Conservation (phyloP, 1,140 invertebrate species). For the Harpegnathos saltator region DNA sequence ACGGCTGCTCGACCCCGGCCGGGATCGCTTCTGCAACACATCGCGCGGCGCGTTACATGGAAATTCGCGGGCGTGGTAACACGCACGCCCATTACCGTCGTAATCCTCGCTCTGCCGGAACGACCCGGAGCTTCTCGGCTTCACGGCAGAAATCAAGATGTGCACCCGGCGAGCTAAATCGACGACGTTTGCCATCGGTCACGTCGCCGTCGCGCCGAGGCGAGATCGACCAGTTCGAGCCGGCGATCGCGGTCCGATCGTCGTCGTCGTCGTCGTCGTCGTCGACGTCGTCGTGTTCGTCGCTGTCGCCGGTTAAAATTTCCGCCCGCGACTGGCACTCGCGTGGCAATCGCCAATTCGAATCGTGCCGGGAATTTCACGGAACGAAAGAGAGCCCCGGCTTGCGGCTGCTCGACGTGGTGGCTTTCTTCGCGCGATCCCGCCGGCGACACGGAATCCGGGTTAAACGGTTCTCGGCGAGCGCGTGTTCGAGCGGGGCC, state of each 20-base stretch:
- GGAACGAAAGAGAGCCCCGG: conserved; percentile 36
- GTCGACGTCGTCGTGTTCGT: neutral
- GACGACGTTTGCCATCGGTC: neutral
- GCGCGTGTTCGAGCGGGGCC: conserved; percentile 8
- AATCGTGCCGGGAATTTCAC: conserved; percentile 54
- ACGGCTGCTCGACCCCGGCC: neutral
- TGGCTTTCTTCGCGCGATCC: conserved; percentile 10
- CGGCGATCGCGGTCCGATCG: neutral
- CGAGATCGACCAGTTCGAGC: neutral
- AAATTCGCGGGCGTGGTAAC: conserved; percentile 1
- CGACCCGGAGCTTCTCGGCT: neutral
- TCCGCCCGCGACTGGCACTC: conserved; percentile 33
- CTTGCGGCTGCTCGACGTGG: neutral
- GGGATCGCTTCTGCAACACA: too few species aligned
- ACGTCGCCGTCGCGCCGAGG: neutral
- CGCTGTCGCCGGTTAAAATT: conserved; percentile 39
- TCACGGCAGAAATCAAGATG: neutral
- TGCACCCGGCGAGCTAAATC: neutral
- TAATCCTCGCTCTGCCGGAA: neutral
- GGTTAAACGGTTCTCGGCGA: conserved; percentile 65
- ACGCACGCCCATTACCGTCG: neutral
- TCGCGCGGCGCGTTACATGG: neutral
- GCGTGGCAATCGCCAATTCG: neutral
- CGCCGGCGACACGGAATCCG: conserved; percentile 50
- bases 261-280: too few species aligned